phyloP scores from a whole-genome alignment of 2,113 vertebrate genomes.

The Deroptyus accipitrinus region DNA sequence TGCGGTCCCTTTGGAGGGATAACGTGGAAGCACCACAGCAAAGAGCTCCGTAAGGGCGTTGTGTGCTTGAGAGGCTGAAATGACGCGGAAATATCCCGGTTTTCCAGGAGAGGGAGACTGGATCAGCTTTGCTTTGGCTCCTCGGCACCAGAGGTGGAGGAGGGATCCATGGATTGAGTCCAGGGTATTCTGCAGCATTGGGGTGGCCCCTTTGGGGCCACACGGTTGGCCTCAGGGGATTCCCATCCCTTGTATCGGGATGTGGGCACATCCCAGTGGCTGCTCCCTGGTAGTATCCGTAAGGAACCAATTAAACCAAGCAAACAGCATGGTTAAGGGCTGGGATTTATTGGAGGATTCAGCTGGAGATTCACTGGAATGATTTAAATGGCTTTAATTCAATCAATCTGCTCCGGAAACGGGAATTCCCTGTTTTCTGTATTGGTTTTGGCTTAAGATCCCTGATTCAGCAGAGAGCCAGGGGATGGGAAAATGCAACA shows the following conservation, averaged over 20 bases:
- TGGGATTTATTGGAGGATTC: neutral
- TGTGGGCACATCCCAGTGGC: rapidly evolving
- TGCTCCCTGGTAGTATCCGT: neutral
- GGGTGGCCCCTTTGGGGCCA: neutral
- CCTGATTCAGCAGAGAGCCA: neutral
- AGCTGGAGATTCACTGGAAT: neutral
- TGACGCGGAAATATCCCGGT: neutral
- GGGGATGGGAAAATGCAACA: neutral
- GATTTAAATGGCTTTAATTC: neutral
- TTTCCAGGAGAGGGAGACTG: neutral
- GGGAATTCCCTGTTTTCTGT: neutral
- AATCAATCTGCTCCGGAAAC: neutral
- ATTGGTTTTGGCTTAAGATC: neutral
- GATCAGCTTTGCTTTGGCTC: neutral
- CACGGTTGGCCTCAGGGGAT: rapidly evolving
- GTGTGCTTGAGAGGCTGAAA: neutral
- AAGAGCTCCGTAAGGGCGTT: neutral
- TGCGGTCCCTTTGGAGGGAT: neutral
- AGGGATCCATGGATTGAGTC: neutral
- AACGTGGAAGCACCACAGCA: neutral
- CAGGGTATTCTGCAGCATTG: neutral
- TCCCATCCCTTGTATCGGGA: rapidly evolving
- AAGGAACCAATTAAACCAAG: neutral
- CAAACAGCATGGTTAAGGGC: neutral
- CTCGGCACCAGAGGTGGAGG: neutral